phyloP scores from a whole-genome alignment of 2,113 vertebrate genomes.

The Laticauda laticaudata region DNA sequence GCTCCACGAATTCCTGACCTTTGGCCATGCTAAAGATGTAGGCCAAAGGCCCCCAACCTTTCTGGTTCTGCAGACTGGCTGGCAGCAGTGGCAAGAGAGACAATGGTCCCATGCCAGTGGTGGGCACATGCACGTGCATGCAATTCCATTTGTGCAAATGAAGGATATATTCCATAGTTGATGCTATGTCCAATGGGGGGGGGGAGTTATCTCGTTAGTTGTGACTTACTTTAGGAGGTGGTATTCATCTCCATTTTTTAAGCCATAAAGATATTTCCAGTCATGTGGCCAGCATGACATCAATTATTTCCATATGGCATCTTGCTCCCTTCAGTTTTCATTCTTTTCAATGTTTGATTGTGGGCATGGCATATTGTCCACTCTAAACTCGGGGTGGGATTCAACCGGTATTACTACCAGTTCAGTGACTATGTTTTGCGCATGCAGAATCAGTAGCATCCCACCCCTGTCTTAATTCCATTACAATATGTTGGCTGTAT shows the following conservation, averaged over 20 bases:
- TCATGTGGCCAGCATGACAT: not conserved
- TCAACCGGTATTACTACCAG: too few relatives aligned
- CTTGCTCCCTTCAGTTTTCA: not conserved
- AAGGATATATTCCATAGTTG: not conserved
- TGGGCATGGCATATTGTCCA: not conserved
- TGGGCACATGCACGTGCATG: rapidly evolving
- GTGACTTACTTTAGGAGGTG: not conserved
- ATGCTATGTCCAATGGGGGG: not conserved
- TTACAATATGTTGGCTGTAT: not conserved
- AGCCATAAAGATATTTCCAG: not conserved
- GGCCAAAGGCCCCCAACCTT: not conserved
- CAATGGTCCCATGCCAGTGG: not conserved
- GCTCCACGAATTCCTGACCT: not conserved
- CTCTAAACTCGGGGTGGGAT: not conserved
- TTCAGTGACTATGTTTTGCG: too few relatives aligned
- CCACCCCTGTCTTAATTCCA: not conserved
- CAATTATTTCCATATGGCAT: not conserved
- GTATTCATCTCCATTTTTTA: not conserved
- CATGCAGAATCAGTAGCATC: too few relatives aligned
- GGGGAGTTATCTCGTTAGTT: not conserved
- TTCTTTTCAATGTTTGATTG: not conserved
- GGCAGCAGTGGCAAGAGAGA: not conserved
- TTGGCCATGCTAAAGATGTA: not conserved
- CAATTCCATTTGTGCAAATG: not conserved
- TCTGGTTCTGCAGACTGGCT: not conserved